A percentile compares a stretch with the other conserved stretches of the same genome.
Evolutionary conservation across 2,797 vertebrate species (phyloP).

Genomic region (Hippoglossus hippoglossus): DNA sequence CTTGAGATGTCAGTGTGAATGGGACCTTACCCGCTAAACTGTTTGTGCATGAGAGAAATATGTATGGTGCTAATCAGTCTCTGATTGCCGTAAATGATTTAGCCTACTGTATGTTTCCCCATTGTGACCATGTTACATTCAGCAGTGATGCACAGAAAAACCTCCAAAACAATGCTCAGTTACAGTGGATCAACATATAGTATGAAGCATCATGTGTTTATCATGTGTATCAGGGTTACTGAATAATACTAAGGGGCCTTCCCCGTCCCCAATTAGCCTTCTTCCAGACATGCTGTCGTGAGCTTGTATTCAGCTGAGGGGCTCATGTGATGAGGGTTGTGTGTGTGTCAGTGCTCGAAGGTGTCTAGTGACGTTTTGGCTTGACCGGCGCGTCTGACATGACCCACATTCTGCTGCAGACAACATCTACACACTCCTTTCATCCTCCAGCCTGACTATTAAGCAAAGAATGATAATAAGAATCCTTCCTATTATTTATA

Average conservation of each 20-base stretch:
- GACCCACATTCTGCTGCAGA: slow-evolving; percentile 15
- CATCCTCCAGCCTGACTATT: neutral
- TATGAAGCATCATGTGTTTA: slow-evolving; percentile 17
- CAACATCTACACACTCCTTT: slow-evolving; percentile 3
- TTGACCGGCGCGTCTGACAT: slow-evolving; percentile 11
- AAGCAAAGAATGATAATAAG: neutral
- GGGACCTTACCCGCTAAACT: neutral
- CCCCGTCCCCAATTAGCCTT: neutral
- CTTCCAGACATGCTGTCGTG: slow-evolving; percentile 9
- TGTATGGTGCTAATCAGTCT: slow-evolving; percentile 9
- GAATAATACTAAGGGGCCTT: slow-evolving; percentile 10
- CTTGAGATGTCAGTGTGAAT: slow-evolving; percentile 21
- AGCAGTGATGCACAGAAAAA: slow-evolving; percentile 27
- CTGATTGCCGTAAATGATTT: slow-evolving; percentile 23
- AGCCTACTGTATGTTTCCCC: neutral
- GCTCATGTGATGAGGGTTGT: slow-evolving; percentile 41
- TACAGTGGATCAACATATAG: neutral
- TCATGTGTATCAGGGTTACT: slow-evolving; percentile 41
- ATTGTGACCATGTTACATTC: slow-evolving; percentile 15
- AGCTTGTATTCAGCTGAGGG: slow-evolving; percentile 43
- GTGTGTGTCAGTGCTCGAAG: slow-evolving; percentile 11
- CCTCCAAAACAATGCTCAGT: slow-evolving; percentile 16
- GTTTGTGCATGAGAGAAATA: slow-evolving; percentile 2
- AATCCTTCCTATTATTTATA: neutral
- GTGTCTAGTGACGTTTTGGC: slow-evolving; percentile 12